A percentile compares a stretch with the other conserved stretches of the same genome.
Conservation (phyloP, 2,888 invertebrate genomes). For the Schrankia costaestrigalis region DNA sequence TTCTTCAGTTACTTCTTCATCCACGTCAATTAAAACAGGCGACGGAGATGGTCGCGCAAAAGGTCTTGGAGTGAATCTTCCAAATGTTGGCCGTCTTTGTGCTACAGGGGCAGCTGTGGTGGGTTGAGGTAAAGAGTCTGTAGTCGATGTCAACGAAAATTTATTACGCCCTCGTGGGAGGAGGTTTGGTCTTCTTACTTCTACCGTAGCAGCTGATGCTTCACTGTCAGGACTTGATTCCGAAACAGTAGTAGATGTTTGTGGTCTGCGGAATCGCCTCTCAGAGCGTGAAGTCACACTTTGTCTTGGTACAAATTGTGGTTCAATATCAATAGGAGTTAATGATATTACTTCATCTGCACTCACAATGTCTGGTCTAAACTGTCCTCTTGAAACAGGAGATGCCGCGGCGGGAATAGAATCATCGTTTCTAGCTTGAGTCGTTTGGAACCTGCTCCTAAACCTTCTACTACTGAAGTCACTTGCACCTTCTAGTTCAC, state of each 20-base stretch:
- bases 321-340: constrained; percentile 71
- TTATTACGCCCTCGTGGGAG: constrained; percentile 61
- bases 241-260: constrained; percentile 36
- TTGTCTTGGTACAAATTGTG: constrained; percentile 48
- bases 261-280: constrained; percentile 40
- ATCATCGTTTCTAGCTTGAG: constrained; percentile 46
- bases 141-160: constrained; percentile 50
- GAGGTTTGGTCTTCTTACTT: constrained; percentile 53
- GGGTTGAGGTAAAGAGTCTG: constrained; percentile 40
- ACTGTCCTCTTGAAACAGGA: constrained; percentile 57
- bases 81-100: constrained; percentile 56
- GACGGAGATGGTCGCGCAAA: constrained; percentile 48
- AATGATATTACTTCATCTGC: constrained; percentile 78
- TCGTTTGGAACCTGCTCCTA: constrained; percentile 46
- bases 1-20: constrained; percentile 15
- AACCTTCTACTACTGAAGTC: constrained; percentile 39
- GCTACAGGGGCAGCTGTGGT: constrained; percentile 35
- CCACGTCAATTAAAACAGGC: constrained; percentile 24
- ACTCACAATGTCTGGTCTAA: constrained; percentile 47
- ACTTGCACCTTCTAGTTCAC: constrained; percentile 49
- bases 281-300: constrained; percentile 37
- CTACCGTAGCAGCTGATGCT: constrained; percentile 64
- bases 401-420: constrained; percentile 64
- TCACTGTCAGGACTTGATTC: constrained; percentile 60
- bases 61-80: constrained; percentile 69